phyloP scores from a whole-genome alignment of 37 sponge, comb jelly and placozoan species.

The Halichondria panicea region DNA sequence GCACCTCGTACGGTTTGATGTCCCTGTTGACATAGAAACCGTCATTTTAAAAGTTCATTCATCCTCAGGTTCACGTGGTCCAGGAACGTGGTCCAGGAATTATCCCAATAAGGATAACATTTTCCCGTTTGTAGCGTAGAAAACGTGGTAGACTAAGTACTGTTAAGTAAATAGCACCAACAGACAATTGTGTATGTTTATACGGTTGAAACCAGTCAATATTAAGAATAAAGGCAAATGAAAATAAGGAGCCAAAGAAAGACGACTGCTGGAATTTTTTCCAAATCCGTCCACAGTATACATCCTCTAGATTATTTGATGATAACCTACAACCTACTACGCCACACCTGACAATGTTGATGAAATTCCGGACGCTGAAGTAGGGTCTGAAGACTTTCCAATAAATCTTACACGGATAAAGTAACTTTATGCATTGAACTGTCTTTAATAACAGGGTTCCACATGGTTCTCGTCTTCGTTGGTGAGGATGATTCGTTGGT shows the following conservation, averaged over 20 bases:
- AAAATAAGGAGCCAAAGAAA: background rate
- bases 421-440: background rate
- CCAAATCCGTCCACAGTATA: background rate
- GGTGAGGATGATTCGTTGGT: too few relatives aligned
- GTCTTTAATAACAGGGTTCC: conserved; percentile 2
- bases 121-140: conserved; percentile 3
- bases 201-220: conserved; percentile 14
- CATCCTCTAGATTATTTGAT: too few relatives aligned
- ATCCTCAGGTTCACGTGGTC: background rate
- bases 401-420: conserved; percentile 22
- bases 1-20: background rate
- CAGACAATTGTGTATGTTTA: conserved; percentile 2
- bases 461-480: background rate
- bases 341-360: conserved; percentile 7
- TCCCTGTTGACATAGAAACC: too few relatives aligned
- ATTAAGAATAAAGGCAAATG: background rate
- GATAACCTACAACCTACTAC: too few relatives aligned
- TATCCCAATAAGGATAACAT: conserved; percentile 9
- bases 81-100: too few relatives aligned
- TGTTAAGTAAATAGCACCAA: conserved; percentile 9
- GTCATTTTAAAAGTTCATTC: background rate
- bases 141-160: conserved; percentile 1
- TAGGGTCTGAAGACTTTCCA: conserved; percentile 17
- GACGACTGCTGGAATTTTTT: background rate
- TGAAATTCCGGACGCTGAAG: conserved; percentile 11